Evolutionary conservation across 2,888 invertebrate species (phyloP), one percentile per base, ranked within the genome.

Genomic region (Globia sparganii): DNA sequence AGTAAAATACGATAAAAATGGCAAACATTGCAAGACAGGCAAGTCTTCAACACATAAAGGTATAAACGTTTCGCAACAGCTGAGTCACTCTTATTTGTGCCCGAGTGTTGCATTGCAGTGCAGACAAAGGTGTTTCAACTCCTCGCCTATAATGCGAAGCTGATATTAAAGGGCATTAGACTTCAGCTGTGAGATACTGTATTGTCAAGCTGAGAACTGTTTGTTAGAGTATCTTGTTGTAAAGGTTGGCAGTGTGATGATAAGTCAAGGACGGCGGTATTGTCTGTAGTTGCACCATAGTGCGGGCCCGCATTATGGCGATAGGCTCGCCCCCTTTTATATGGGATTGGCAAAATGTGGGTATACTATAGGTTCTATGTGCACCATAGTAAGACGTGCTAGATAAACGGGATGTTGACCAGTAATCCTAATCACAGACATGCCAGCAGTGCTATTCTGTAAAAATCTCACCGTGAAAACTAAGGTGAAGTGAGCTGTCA

Each of bases 71-170:
- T 83, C 78, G 67, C 76, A 85, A 85, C 64, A 11, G 78, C 61
- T 85, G 85, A 85, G 53, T 85, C 85, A 85, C 43, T 65, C 56
- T 61, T 58, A 43, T 75, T 71, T 77, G 68, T 78, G 72, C 34
- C 34, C 28, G 72, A 70, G 34, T 72, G 53, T 66, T 66, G 69
- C 40, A 46, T 66, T 64, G 66, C 40, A 53, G 31, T 53, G 34
- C 72, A 76, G 62, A 83, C 86, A 86, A 85, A 85, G 86, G 77
- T 80, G 83, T 83, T 80, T 76, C 72, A 66, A 83, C 82, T 82
- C 72, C 62, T 65, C 21, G 62, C 40, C 67, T 73, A 74, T 71
- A 85, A 62, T 58, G 49, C 77, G 43, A 37, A 40, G 64, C 34
- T 62, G 72, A 80, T 72, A 85, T 74, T 53, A 77, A 78, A 80